A percentile compares a stretch with the other conserved stretches of the same genome.
Conservation (phyloP, 30 jellyfish, hydroid and myxozoan genomes). For the Hydractinia symbiolongicarpus region DNA sequence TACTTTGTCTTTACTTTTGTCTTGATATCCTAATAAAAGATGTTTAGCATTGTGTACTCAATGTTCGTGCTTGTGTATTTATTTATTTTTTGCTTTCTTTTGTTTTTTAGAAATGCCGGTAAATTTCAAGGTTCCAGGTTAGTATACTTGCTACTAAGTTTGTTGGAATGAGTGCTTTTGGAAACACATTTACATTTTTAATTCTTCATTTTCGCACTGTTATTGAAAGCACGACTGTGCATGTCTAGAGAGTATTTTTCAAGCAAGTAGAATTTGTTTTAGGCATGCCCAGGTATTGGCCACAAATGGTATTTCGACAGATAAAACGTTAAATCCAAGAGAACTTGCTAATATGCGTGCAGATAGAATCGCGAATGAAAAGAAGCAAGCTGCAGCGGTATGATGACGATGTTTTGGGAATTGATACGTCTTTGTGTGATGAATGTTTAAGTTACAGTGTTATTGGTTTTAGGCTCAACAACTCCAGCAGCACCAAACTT, state of each 20-base stretch:
- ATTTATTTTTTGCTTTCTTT: neutral
- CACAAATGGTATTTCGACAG: slow-evolving; percentile 40
- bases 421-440: neutral
- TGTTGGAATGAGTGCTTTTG: too few relatives aligned
- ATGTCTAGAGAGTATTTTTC: too few relatives aligned
- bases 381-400: slow-evolving; percentile 65
- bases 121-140: neutral
- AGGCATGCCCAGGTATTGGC: slow-evolving; percentile 33
- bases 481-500: slow-evolving; percentile 13
- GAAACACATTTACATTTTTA: too few relatives aligned
- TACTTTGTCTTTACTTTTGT: too few relatives aligned
- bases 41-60: too few relatives aligned
- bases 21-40: too few relatives aligned
- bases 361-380: slow-evolving; percentile 85
- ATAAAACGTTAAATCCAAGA: slow-evolving; percentile 46
- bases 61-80: too few relatives aligned
- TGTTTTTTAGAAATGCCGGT: neutral
- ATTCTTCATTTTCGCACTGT: too few relatives aligned
- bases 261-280: neutral
- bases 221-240: too few relatives aligned
- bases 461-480: neutral
- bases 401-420: neutral
- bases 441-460: neutral
- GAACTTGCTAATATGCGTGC: slow-evolving; percentile 84
- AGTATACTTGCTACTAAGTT: too few relatives aligned